Percentiles rank a stretch among this genome's conserved stretches.
Conservation (phyloP, 2,888 invertebrate genomes). For the Ectropis crepuscularia region DNA sequence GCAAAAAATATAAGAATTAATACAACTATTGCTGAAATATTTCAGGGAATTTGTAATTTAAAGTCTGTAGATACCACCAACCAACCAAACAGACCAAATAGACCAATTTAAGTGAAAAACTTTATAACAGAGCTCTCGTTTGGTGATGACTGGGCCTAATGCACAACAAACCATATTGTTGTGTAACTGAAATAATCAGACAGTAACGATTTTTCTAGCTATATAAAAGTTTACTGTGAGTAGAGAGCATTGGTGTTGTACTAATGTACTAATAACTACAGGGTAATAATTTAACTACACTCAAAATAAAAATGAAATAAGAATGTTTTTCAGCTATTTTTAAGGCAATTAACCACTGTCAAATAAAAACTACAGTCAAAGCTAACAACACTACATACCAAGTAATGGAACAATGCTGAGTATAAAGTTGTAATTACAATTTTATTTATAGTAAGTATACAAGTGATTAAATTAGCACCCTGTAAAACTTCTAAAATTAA, state of each 20-base stretch:
- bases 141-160: slow-evolving; percentile 1
- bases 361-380: not conserved
- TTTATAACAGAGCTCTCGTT: not conserved
- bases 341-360: not conserved
- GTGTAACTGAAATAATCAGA: slow-evolving; percentile 1
- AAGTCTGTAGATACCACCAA: too few species aligned
- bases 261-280: slow-evolving; percentile 17
- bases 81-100: too few species aligned
- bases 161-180: not conserved
- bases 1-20: too few species aligned
- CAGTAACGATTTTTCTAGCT: slow-evolving; percentile 10
- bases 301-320: not conserved
- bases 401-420: not conserved
- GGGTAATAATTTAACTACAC: slow-evolving; percentile 26
- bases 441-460: slow-evolving; percentile 1
- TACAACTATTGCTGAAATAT: too few species aligned
- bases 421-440: not conserved
- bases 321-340: not conserved
- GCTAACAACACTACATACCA: too few species aligned
- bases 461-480: slow-evolving; percentile 29
- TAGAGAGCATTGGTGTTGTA: slow-evolving; percentile 25
- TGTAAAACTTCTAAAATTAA: slow-evolving; percentile 18
- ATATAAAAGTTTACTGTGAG: slow-evolving; percentile 13
- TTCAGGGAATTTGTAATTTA: too few species aligned
- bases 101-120: too few species aligned